Evolutionary conservation across 2,113 vertebrate genomes (phyloP).

Genomic region (rat (Rattus norvegicus)): DNA sequence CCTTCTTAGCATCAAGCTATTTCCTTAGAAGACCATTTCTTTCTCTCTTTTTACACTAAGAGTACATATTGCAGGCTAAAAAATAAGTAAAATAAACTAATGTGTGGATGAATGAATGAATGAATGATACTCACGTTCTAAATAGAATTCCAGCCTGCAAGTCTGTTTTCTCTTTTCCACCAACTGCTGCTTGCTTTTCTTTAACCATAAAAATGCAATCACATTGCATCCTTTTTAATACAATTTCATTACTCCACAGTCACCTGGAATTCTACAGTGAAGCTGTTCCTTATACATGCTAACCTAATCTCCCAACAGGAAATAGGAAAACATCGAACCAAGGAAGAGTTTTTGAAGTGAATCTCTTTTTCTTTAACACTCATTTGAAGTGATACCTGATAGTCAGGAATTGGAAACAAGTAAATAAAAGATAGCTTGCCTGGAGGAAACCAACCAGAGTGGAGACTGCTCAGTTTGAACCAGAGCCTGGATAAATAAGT

Average conservation of each 20-base stretch:
- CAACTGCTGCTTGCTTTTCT: constrained; percentile 57
- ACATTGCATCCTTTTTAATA: constrained; percentile 53
- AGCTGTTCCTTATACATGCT: constrained; percentile 36
- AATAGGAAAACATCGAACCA: constrained; percentile 48
- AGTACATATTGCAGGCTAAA: constrained; percentile 27
- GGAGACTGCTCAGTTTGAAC: constrained; percentile 63
- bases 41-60: constrained; percentile 4
- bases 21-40: constrained; percentile 52
- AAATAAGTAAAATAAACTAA: constrained; percentile 53
- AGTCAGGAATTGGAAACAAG: constrained; percentile 69
- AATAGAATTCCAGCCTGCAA: constrained; percentile 15
- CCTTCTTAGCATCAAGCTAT: constrained; percentile 25
- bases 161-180: constrained; percentile 8
- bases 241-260: constrained; percentile 74
- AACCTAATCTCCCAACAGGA: constrained; percentile 67
- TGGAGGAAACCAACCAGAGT: constrained; percentile 63
- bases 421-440: constrained; percentile 76
- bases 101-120: background rate
- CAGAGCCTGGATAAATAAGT: constrained; percentile 71
- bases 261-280: constrained; percentile 57
- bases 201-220: constrained; percentile 63
- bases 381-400: constrained; percentile 56
- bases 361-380: constrained; percentile 39
- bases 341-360: constrained; percentile 64
- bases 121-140: constrained; percentile 52